A percentile compares a stretch with the other conserved stretches of the same genome.
phyloP scores from a whole-genome alignment of 92 coral and sea anemone species.

The Umimayanthus chanpuru region DNA sequence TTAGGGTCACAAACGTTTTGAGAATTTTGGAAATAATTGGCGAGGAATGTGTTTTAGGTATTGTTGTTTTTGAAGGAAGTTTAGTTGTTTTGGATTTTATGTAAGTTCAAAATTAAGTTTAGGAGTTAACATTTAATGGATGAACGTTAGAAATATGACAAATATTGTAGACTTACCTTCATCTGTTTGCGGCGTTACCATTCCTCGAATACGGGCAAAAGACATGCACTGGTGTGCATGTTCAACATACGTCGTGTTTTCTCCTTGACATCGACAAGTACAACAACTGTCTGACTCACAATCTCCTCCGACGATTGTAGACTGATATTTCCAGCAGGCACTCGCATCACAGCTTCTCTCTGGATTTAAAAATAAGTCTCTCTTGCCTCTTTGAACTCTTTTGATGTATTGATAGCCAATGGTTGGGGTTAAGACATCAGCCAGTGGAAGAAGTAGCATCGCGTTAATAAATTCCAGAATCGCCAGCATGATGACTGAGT shows the following conservation, averaged over 20 bases:
- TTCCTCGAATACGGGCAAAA: background rate
- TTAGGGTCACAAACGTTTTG: too few relatives aligned
- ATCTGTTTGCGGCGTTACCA: too few relatives aligned
- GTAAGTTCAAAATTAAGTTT: too few relatives aligned
- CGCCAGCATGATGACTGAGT: too few relatives aligned
- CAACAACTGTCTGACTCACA: background rate
- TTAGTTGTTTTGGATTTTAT: too few relatives aligned
- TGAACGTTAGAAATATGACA: too few relatives aligned
- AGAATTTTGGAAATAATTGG: too few relatives aligned
- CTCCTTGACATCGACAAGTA: background rate
- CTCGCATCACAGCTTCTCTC: background rate
- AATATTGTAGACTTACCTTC: background rate
- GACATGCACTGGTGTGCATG: background rate
- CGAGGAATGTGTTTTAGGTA: too few relatives aligned
- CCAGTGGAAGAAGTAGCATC: background rate
- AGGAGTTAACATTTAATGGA: too few relatives aligned
- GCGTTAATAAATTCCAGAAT: background rate
- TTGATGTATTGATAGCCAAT: background rate
- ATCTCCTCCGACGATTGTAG: background rate
- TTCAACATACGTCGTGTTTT: background rate
- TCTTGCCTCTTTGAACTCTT: background rate
- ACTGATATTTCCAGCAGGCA: background rate
- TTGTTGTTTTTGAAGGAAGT: too few relatives aligned
- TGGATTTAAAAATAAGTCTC: conserved; percentile 16
- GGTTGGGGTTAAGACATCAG: background rate